A percentile compares a stretch with the other conserved stretches of the same genome.
Conservation (phyloP, 2,113 vertebrate species). For the Rhynchopsitta pachyrhyncha region DNA sequence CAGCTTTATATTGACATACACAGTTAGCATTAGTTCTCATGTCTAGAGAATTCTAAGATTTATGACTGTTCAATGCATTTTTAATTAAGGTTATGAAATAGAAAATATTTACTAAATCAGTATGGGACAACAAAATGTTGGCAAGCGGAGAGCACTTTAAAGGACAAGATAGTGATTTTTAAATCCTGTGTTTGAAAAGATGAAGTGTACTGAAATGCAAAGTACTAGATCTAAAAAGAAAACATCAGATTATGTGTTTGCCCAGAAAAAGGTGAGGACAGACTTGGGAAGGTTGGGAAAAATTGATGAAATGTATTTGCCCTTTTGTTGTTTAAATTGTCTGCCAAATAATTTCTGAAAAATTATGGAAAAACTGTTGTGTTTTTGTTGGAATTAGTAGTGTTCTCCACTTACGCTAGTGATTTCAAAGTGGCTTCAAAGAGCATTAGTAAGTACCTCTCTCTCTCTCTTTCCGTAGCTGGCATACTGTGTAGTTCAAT, state of each 20-base stretch:
- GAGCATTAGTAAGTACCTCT: background rate
- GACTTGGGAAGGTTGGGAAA: background rate
- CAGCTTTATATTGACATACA: background rate
- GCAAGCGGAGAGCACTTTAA: background rate
- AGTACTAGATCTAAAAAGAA: background rate
- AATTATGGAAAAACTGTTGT: background rate
- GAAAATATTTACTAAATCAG: background rate
- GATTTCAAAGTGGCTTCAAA: background rate
- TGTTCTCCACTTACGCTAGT: background rate
- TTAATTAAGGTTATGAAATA: background rate
- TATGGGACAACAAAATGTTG: background rate
- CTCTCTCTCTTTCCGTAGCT: slow-evolving; percentile 74
- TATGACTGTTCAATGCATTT: background rate
- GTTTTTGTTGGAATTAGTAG: background rate
- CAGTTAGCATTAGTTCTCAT: background rate
- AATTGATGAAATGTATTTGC: background rate
- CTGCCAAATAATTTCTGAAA: background rate
- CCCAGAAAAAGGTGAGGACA: background rate
- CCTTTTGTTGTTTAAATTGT: background rate
- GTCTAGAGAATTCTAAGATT: background rate
- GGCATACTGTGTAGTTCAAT: slow-evolving; percentile 97
- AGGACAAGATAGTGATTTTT: background rate
- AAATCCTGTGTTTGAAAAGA: background rate
- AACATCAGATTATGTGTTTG: background rate
- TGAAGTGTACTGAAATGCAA: background rate